These are phyloP conservation scores for Schizotus pectinicornis DNA, from an alignment of 2,888 invertebrate genomes.

Conservation along the genomic window DNA sequence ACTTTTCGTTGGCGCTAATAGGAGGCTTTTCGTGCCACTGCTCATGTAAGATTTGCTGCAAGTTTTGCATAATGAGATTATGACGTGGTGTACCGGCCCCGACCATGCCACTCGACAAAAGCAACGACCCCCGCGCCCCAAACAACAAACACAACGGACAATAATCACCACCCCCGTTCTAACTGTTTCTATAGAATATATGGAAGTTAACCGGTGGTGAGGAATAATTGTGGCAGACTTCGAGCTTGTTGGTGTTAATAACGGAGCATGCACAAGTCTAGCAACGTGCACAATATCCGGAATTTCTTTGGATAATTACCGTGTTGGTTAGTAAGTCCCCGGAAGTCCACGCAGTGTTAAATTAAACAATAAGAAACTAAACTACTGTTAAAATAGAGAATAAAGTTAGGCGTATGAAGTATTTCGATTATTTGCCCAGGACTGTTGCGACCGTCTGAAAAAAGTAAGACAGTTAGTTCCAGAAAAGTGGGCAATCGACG, in stretches of 20 bases:
- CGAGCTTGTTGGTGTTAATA: no score
- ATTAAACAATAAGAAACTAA: constrained; percentile 18
- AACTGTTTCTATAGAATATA: neutral
- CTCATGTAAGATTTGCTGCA: constrained; percentile 47
- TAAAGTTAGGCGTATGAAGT: constrained; percentile 44
- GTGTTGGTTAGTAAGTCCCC: constrained; percentile 24
- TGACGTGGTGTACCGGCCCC: neutral
- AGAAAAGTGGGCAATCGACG: neutral
- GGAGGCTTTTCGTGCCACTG: constrained; percentile 37
- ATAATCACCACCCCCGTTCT: no score
- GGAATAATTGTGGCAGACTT: no score
- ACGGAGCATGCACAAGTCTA: no score
- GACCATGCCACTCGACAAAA: neutral
- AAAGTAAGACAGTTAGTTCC: constrained; percentile 30
- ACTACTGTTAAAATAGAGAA: constrained; percentile 12
- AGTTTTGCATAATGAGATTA: constrained; percentile 16
- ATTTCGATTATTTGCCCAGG: constrained; percentile 43
- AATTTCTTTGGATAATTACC: constrained; percentile 30
- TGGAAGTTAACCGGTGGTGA: neutral
- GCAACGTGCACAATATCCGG: neutral
- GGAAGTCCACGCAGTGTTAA: constrained; percentile 13
- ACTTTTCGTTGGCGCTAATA: constrained; percentile 54
- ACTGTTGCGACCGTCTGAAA: constrained; percentile 51
- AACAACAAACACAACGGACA: neutral
- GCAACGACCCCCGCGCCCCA: neutral